These are phyloP conservation scores for Lithophane socia DNA, from an alignment of 2,888 invertebrate species.

Conservation along the genomic window DNA sequence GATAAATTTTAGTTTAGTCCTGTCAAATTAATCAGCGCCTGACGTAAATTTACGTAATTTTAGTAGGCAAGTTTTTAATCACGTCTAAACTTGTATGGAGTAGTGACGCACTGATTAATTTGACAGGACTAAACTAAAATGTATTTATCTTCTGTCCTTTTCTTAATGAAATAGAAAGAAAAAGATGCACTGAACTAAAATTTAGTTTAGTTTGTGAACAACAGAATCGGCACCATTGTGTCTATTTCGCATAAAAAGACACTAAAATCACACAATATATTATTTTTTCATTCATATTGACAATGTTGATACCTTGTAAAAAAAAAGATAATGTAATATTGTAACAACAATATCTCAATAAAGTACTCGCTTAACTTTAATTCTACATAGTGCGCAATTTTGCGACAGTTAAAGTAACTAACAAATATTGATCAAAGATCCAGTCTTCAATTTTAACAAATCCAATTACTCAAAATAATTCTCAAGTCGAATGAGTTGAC, in stretches of 20 bases:
- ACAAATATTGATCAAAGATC: constrained; percentile 54
- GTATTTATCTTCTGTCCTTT: no score
- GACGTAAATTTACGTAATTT: no score
- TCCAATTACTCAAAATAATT: constrained; percentile 29
- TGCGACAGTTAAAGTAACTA: constrained; percentile 42
- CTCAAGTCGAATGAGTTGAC: constrained; percentile 19
- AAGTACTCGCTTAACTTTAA: constrained; percentile 41
- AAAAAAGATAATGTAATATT: constrained; percentile 25
- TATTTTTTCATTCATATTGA: background rate
- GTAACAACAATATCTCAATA: constrained; percentile 12
- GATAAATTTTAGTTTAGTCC: no score
- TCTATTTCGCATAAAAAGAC: background rate
- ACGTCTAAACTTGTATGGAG: no score
- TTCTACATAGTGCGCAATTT: constrained; percentile 42
- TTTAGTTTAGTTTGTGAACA: no score
- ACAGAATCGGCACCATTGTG: background rate
- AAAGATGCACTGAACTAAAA: no score
- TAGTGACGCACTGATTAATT: no score
- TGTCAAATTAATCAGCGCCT: no score
- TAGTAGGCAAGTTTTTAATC: no score
- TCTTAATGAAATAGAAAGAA: no score
- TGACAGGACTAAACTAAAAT: no score
- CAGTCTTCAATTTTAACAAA: constrained; percentile 61
- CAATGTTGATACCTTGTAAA: constrained; percentile 29
- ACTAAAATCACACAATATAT: constrained; percentile 4